Conservation (phyloP, 2,113 vertebrate genomes). For the Heloderma charlesbogerti region DNA sequence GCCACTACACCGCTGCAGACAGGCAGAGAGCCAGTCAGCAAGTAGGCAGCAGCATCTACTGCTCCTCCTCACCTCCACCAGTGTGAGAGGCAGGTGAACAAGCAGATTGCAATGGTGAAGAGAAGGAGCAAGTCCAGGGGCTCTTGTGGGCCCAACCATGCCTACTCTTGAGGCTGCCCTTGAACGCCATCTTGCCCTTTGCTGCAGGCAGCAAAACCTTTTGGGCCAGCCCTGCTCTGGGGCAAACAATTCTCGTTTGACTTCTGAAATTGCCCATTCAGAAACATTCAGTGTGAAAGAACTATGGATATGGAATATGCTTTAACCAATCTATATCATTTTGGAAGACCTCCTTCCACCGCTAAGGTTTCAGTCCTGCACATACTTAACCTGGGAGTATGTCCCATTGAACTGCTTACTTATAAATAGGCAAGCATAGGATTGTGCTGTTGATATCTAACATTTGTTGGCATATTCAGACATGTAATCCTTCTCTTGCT, state of each 20-base stretch:
- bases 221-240: neutral
- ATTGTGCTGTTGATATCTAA: slow-evolving; percentile 24
- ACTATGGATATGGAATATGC: neutral
- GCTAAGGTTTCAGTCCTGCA: neutral
- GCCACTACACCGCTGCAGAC: too few relatives aligned
- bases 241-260: neutral
- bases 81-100: too few relatives aligned
- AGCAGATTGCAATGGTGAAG: too few relatives aligned
- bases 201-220: too few relatives aligned
- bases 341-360: slow-evolving; percentile 13
- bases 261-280: neutral
- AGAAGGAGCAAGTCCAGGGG: too few relatives aligned
- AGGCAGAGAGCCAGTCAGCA: too few relatives aligned
- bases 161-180: too few relatives aligned
- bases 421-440: neutral
- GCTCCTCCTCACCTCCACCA: too few relatives aligned
- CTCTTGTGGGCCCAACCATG: too few relatives aligned
- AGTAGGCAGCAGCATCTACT: too few relatives aligned
- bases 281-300: neutral
- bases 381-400: neutral
- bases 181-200: too few relatives aligned
- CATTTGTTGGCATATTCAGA: slow-evolving; percentile 16
- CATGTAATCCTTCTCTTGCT: slow-evolving; percentile 38
- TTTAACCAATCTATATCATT: neutral
- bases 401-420: neutral